Evolutionary conservation across 2,888 invertebrate species (phyloP), one percentile per base, ranked within the genome.

Genomic region (Schizotus pectinicornis): DNA sequence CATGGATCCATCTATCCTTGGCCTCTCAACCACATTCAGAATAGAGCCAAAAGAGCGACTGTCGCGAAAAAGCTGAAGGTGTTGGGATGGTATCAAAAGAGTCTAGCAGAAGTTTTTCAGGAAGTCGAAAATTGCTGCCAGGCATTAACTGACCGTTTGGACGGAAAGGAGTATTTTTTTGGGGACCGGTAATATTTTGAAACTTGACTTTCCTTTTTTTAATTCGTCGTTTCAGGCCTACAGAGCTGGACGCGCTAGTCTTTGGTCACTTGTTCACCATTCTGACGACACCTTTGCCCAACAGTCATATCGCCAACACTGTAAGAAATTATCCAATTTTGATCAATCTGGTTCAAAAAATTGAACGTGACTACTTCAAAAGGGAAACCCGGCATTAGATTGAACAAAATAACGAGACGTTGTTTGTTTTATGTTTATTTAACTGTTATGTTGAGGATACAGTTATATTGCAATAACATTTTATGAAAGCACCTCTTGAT

Each of bases 241-340:
- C 95, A 31, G 98, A 98, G 80, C 81, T 98, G 62, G 98, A 99
- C 80, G 98, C 98, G 1, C 81, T 98, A 33, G 93, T 95, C 0
- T 99, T 97, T 83, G 98, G 98, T 0, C 98, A 98, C 80, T 85
- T 98, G n/a, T 98, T 92, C 81, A 92, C 95, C 0, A 90, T 98
- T 67, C 82, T 98, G 57, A 97, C 97, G 6, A 96, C 95, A 3
- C 87, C 91, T 1, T 81, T 98, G 36, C 94, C 95, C 0, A 91
- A 91, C 74, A 88, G 89, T 64, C 85, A 86, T 61, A 83, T 98
- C 47, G 93, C 93, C 0, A 88, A 90, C 55, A 89, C 90, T 5
- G 88, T 98, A 2, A 84, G 90, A 60, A 85, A 86, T 51, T 91
- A 91, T 78, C 85, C 88, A 1, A 86, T 87, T 63, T 83, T 98